These are phyloP conservation scores for Oncorhynchus kisutch DNA, from an alignment of 2,113 vertebrate genomes.

Conservation along the genomic window DNA sequence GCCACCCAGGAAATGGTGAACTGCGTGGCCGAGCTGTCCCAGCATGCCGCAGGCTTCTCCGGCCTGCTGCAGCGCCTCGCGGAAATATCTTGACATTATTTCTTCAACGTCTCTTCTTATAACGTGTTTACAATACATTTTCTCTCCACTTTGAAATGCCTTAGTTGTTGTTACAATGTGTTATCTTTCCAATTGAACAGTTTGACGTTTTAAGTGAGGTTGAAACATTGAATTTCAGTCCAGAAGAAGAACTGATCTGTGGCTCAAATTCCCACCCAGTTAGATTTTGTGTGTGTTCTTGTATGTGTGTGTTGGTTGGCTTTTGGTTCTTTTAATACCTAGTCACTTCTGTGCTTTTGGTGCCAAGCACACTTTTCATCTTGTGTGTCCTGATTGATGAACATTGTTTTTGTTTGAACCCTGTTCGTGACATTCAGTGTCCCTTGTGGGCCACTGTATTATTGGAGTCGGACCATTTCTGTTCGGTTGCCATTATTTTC, in stretches of 20 bases:
- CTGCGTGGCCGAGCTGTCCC: constrained; percentile 81
- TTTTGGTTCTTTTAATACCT: constrained; percentile 50
- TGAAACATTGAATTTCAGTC: constrained; percentile 26
- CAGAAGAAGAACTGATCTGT: constrained; percentile 11
- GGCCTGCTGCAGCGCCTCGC: constrained; percentile 78
- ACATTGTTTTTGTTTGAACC: constrained; percentile 24
- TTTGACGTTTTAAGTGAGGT: constrained; percentile 22
- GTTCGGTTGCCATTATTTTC: constrained; percentile 41
- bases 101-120: constrained; percentile 3
- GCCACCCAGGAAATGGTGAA: constrained; percentile 84
- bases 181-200: constrained; percentile 34
- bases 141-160: constrained; percentile 60
- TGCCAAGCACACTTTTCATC: constrained; percentile 53
- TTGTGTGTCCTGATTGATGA: constrained; percentile 72
- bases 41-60: constrained; percentile 83
- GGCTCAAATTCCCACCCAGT: constrained; percentile 35
- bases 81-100: constrained; percentile 72
- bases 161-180: constrained; percentile 63
- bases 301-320: constrained; percentile 28
- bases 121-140: constrained; percentile 45
- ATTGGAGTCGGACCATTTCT: constrained; percentile 45
- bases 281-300: constrained; percentile 30
- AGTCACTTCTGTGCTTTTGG: constrained; percentile 57
- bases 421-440: constrained; percentile 27
- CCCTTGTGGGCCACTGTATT: constrained; percentile 24